Conservation (phyloP, 2,888 invertebrate species). For the Chrysotoxum bicinctum region DNA sequence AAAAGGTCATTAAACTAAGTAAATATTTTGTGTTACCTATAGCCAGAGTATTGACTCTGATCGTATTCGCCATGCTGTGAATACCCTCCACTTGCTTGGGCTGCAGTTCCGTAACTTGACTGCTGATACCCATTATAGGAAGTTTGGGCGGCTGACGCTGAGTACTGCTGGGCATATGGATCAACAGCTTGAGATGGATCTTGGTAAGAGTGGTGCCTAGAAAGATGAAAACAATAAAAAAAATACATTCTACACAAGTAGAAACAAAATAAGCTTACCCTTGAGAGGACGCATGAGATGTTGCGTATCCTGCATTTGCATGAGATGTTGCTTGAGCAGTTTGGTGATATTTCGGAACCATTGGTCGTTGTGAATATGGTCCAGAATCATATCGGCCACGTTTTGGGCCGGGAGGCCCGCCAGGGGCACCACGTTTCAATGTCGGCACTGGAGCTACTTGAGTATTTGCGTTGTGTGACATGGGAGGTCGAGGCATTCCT, state of each 20-base stretch:
- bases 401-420: constrained; percentile 80
- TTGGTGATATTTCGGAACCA: constrained; percentile 80
- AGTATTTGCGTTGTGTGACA: constrained; percentile 80
- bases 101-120: constrained; percentile 77
- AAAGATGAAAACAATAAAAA: constrained; percentile 3
- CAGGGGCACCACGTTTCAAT: constrained; percentile 80
- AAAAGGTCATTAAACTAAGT: background rate
- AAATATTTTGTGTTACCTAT: constrained; percentile 75
- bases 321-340: constrained; percentile 77
- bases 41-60: constrained; percentile 81
- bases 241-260: background rate
- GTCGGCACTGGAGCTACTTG: constrained; percentile 81
- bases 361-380: constrained; percentile 79
- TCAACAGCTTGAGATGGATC: constrained; percentile 80
- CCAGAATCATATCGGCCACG: constrained; percentile 81
- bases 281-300: constrained; percentile 75
- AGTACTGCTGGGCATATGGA: constrained; percentile 80
- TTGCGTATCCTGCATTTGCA: constrained; percentile 75
- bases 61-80: constrained; percentile 79
- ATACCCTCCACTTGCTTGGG: constrained; percentile 78
- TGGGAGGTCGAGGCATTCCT: constrained; percentile 79
- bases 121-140: constrained; percentile 81
- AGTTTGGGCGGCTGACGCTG: constrained; percentile 77
- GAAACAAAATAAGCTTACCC: constrained; percentile 74
- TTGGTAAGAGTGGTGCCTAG: constrained; percentile 80